These are phyloP conservation scores for Cheilosia pagana DNA, from an alignment of 2,888 invertebrate genomes.

Conservation along the genomic window DNA sequence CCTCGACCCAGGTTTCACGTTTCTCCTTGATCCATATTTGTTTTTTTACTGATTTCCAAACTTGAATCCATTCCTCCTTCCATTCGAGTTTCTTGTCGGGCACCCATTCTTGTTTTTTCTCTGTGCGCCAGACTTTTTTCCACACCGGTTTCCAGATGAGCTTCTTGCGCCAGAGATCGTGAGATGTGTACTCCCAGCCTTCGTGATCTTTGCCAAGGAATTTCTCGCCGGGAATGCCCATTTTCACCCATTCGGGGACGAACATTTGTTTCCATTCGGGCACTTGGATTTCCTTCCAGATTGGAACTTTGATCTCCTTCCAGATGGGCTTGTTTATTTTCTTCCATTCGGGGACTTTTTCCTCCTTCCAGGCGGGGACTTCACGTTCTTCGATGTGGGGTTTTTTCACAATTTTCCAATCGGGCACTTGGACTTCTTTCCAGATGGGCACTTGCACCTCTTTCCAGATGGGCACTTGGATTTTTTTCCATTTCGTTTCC, in stretches of 20 bases:
- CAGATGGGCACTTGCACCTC: conserved; percentile 90
- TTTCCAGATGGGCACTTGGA: conserved; percentile 90
- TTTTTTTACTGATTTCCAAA: conserved; percentile 91
- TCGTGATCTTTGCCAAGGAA: conserved; percentile 91
- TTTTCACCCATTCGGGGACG: conserved; percentile 86
- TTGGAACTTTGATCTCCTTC: conserved; percentile 91
- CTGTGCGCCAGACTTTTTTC: conserved; percentile 92
- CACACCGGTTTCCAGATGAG: conserved; percentile 87
- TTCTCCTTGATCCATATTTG: conserved; percentile 92
- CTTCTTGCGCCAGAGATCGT: conserved; percentile 94
- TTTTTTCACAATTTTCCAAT: conserved; percentile 88
- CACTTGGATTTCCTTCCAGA: conserved; percentile 86
- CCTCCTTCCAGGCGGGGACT: conserved; percentile 90
- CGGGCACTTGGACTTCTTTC: conserved; percentile 89
- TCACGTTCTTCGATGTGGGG: conserved; percentile 87
- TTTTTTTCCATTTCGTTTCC: conserved; percentile 91
- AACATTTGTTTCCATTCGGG: conserved; percentile 85
- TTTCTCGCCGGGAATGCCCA: conserved; percentile 91
- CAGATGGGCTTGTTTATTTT: conserved; percentile 83
- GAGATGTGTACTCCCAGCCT: conserved; percentile 93
- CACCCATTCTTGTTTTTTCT: conserved; percentile 90
- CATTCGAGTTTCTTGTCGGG: conserved; percentile 88
- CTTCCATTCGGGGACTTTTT: conserved; percentile 88
- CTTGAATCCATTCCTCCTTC: conserved; percentile 86
- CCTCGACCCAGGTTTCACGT: conserved; percentile 89